phyloP scores from a whole-genome alignment of 2,888 invertebrate species.

The Rhagonycha fulva region DNA sequence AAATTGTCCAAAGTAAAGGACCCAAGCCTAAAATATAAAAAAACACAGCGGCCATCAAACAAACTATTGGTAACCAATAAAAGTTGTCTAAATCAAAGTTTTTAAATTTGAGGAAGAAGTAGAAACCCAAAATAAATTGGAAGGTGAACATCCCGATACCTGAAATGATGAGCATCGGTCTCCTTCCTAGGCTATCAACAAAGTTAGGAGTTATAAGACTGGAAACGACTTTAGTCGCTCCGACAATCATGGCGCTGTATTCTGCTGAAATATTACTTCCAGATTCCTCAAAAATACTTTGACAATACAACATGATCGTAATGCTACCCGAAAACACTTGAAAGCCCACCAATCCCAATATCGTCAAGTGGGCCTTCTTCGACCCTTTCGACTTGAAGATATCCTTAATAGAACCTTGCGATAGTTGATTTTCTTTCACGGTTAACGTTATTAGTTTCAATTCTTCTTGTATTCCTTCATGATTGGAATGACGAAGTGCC shows the following conservation, averaged over 20 bases:
- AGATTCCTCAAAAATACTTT: slow-evolving; percentile 70
- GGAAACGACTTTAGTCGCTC: slow-evolving; percentile 71
- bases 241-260: slow-evolving; percentile 73
- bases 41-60: slow-evolving; percentile 71
- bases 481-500: slow-evolving; percentile 68
- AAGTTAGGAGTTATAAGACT: slow-evolving; percentile 72
- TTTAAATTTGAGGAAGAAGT: slow-evolving; percentile 65
- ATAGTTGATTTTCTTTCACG: slow-evolving; percentile 47
- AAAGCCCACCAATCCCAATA: slow-evolving; percentile 56
- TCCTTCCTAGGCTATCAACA: slow-evolving; percentile 76
- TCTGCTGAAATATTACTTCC: slow-evolving; percentile 63
- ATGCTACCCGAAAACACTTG: slow-evolving; percentile 85
- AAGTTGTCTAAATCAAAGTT: slow-evolving; percentile 58
- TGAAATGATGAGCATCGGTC: slow-evolving; percentile 70
- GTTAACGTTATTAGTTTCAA: slow-evolving; percentile 63
- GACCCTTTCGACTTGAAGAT: slow-evolving; percentile 65
- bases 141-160: slow-evolving; percentile 68
- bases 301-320: slow-evolving; percentile 78
- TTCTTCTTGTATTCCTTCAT: slow-evolving; percentile 66
- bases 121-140: slow-evolving; percentile 60
- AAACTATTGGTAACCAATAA: slow-evolving; percentile 70
- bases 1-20: slow-evolving; percentile 78
- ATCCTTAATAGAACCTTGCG: slow-evolving; percentile 51
- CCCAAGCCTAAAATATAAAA: slow-evolving; percentile 74
- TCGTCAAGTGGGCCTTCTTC: slow-evolving; percentile 56